Evolutionary conservation across 2,888 invertebrate species (phyloP), one percentile per base, ranked within the genome.

Genomic region (Kuschelorhynchus macadamiae): DNA sequence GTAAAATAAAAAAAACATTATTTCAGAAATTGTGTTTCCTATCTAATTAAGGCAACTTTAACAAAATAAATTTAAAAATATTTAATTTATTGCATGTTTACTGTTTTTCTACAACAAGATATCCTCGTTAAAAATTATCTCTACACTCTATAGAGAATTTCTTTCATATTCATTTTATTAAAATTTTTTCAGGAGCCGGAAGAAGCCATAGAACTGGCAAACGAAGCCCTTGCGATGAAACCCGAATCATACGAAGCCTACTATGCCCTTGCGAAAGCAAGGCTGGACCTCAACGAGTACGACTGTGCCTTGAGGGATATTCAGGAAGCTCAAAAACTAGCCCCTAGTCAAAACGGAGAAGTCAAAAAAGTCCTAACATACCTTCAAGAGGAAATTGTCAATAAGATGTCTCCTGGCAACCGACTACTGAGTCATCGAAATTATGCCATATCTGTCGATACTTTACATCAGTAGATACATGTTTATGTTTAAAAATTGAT

Each of bases 161-260:
- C n/a, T n/a, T n/a, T n/a, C n/a, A n/a, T n/a, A n/a, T n/a, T n/a
- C n/a, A n/a, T n/a, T n/a, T n/a, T n/a, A n/a, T n/a, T n/a, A n/a
- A n/a, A n/a, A n/a, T n/a, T n/a, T 8, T 83, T 81, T 2, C 83
- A 94, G 94, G 94, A 94, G 87, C 89, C 90, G 79, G 88, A 90
- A 72, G 94, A 93, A 84, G 96, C 97, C 0, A 88, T 96, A 76
- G 95, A 96, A 79, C 86, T 96, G 73, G 96, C 97, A 7, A 91
- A 93, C 32, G 91, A 95, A 80, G 96, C 95, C 0, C 88, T 96
- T 32, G 89, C 90, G 49, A 87, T 95, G 68, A 93, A 94, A 73
- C 92, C 95, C 1, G 91, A 92, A 80, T 96, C 95, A 1, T 97
- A 94, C 80, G 97, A 97, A 84, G 96, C 96, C 3, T 95, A 91